Evolutionary conservation across 2,797 vertebrate genomes (phyloP).

Genomic region (Triplophysa bombifrons): DNA sequence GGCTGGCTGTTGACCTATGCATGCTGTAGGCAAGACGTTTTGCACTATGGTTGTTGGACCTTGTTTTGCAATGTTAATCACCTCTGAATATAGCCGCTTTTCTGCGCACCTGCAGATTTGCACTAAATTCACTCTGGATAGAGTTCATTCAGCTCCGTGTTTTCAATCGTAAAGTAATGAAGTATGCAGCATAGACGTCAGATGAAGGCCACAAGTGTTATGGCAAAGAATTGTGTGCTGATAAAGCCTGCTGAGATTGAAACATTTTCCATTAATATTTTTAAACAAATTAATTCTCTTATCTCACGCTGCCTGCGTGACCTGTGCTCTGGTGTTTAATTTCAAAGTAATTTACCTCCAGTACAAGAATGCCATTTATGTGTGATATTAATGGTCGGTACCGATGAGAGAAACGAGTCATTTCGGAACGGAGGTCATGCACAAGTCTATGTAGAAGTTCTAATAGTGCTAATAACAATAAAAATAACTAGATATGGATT

Average conservation of each 20-base stretch:
- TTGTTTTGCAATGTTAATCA: constrained; percentile 13
- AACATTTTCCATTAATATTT: constrained; percentile 77
- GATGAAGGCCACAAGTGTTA: constrained; percentile 21
- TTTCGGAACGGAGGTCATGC: constrained; percentile 66
- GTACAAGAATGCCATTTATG: constrained; percentile 70
- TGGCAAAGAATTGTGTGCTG: constrained; percentile 57
- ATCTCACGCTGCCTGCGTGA: constrained; percentile 73
- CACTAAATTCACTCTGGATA: not conserved
- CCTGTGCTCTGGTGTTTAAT: constrained; percentile 78
- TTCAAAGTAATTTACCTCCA: constrained; percentile 79
- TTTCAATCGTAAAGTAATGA: constrained; percentile 6
- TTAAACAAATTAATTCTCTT: constrained; percentile 79
- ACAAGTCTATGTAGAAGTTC: constrained; percentile 65
- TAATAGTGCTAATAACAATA: constrained; percentile 70
- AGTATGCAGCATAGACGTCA: constrained; percentile 4
- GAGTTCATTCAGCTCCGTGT: too few species aligned
- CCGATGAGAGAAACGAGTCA: constrained; percentile 69
- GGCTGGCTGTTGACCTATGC: constrained; percentile 29
- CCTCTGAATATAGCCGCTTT: constrained; percentile 8
- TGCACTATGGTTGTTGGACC: constrained; percentile 4
- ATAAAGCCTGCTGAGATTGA: constrained; percentile 63
- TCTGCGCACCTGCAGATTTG: not conserved
- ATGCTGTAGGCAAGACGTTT: constrained; percentile 17
- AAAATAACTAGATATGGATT: constrained; percentile 75
- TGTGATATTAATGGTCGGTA: constrained; percentile 75